phyloP scores from a whole-genome alignment of 2,888 invertebrate genomes.

The Phalera bucephala region DNA sequence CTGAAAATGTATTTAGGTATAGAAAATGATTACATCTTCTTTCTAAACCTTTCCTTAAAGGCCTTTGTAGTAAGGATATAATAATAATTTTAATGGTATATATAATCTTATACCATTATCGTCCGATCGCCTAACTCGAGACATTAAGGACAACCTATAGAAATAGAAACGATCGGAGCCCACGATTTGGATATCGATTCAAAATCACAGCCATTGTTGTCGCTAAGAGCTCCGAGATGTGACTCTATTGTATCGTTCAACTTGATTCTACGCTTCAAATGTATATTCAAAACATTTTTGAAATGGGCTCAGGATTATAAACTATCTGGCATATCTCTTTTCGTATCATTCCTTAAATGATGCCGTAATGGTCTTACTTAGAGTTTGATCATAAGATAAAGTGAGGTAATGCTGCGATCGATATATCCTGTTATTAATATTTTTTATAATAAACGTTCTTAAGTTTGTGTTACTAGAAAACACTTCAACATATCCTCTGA shows the following conservation, averaged over 20 bases:
- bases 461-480: too few relatives aligned
- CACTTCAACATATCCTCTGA: too few relatives aligned
- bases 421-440: slow-evolving; percentile 8
- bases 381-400: slow-evolving; percentile 22
- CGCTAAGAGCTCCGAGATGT: slow-evolving; percentile 31
- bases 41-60: too few relatives aligned
- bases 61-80: too few relatives aligned
- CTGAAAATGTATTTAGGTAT: too few relatives aligned
- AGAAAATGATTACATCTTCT: too few relatives aligned
- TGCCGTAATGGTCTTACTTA: slow-evolving; percentile 21
- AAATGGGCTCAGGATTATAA: slow-evolving; percentile 9
- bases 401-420: background rate
- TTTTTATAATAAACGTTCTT: too few relatives aligned
- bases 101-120: too few relatives aligned
- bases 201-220: slow-evolving; percentile 37
- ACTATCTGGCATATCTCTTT: slow-evolving; percentile 28
- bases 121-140: too few relatives aligned
- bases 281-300: slow-evolving; percentile 19
- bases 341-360: slow-evolving; percentile 19
- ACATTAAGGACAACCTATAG: slow-evolving; percentile 18
- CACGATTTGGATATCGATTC: slow-evolving; percentile 34
- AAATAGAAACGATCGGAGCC: slow-evolving; percentile 25
- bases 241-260: slow-evolving; percentile 19
- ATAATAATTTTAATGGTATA: too few relatives aligned
- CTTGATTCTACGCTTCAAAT: slow-evolving; percentile 12